Conservation (phyloP, 2,888 invertebrate species). For the Muschampia staudingeri region DNA sequence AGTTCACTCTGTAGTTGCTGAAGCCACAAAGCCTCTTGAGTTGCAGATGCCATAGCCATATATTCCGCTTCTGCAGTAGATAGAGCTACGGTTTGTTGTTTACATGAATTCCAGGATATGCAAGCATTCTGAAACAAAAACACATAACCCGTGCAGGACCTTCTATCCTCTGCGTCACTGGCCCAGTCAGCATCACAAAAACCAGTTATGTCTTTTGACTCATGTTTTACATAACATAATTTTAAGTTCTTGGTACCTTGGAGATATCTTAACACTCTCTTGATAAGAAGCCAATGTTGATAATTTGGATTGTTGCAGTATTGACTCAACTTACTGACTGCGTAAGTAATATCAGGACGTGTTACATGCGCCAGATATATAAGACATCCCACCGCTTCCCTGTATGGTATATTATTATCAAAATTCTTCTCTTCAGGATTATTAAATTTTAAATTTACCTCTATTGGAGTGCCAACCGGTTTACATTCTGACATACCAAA, state of each 20-base stretch:
- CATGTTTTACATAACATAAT: constrained; percentile 37
- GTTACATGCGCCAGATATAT: background rate
- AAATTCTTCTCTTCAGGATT: background rate
- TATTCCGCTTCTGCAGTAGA: constrained; percentile 62
- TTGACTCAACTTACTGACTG: background rate
- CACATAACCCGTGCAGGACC: constrained; percentile 67
- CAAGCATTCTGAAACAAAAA: constrained; percentile 67
- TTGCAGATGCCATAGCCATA: constrained; percentile 60
- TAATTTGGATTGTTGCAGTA: background rate
- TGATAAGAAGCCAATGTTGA: background rate
- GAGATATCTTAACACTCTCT: too few species aligned
- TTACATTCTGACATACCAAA: background rate
- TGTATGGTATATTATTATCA: background rate
- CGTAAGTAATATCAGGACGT: background rate
- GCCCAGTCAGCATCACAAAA: constrained; percentile 71
- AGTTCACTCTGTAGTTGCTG: constrained; percentile 61
- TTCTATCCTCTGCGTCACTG: constrained; percentile 53
- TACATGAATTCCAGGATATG: constrained; percentile 64
- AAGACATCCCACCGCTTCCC: background rate
- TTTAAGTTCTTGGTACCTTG: constrained; percentile 49
- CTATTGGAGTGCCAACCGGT: background rate
- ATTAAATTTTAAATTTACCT: background rate
- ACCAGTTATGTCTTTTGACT: constrained; percentile 27
- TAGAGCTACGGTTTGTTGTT: constrained; percentile 58
- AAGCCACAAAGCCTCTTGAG: constrained; percentile 59